Conservation (phyloP, 2,888 invertebrate genomes). For the Drosophila macrospina region DNA sequence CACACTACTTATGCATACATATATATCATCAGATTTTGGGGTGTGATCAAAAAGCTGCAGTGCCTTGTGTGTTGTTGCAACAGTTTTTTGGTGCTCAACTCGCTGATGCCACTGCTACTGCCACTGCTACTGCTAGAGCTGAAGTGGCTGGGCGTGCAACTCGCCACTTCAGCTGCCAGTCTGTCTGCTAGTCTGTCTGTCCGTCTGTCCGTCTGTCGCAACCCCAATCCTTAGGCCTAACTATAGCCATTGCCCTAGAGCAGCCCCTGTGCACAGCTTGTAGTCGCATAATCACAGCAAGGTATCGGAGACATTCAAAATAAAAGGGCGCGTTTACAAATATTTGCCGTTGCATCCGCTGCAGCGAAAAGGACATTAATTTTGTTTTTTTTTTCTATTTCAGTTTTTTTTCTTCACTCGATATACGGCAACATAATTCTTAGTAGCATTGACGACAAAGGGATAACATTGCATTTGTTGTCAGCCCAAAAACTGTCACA, state of each 20-base stretch:
- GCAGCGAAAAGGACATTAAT: conserved; percentile 70
- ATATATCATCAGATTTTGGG: conserved; percentile 17
- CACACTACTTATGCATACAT: too few species aligned
- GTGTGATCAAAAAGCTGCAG: conserved; percentile 42
- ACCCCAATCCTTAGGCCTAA: conserved; percentile 12
- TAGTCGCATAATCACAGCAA: conserved; percentile 49
- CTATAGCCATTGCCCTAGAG: conserved; percentile 9
- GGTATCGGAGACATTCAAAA: conserved; percentile 46
- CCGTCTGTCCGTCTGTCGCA: background rate
- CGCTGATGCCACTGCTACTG: conserved; percentile 6
- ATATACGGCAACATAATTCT: conserved; percentile 73
- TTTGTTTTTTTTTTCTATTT: conserved; percentile 27
- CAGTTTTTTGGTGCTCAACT: conserved; percentile 18
- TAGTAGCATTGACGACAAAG: conserved; percentile 77
- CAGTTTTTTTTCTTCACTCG: conserved; percentile 8
- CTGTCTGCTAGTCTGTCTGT: conserved; percentile 26
- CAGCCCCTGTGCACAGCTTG: conserved; percentile 50
- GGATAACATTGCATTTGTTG: conserved; percentile 81
- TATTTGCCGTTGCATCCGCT: conserved; percentile 76
- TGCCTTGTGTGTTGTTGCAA: conserved; percentile 16
- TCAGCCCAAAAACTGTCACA: conserved; percentile 79
- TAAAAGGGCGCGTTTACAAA: conserved; percentile 80
- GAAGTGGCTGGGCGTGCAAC: conserved; percentile 55
- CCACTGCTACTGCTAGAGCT: conserved; percentile 13
- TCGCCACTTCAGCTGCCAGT: conserved; percentile 55